Evolutionary conservation across 2,797 vertebrate genomes (phyloP), one percentile per base, ranked within the genome.

Genomic region (Enteromius trimaculatus): DNA sequence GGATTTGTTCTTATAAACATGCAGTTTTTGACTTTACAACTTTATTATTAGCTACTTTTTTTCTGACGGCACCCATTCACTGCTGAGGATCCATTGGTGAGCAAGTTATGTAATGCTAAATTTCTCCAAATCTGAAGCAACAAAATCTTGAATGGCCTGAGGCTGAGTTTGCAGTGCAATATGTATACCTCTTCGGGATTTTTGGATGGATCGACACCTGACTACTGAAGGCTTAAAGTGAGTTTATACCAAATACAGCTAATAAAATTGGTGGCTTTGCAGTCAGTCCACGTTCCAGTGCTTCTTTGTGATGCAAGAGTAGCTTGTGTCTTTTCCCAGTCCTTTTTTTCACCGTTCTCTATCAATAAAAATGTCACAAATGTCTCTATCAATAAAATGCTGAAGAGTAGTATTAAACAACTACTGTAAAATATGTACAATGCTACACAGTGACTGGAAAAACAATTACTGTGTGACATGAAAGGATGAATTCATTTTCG

Each of bases 401-500:
- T 2, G 2, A 64, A 31, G 26, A 64, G 5, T 6, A 64, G 13
- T 64, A 64, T 64, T 64, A 31, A 64, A 64, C 26, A 64, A 31
- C 14, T 64, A 34, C 34, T 34, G 34, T 34, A 8, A 64, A 64
- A 31, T 14, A 64, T 64, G 26, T 17, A 29, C 26, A 64, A 31
- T 64, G 16, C 60, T 31, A 16, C 26, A 31, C 60, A 64, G 26
- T 17, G 60, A 64, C 60, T 26, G 26, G 29, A 31, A 64, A 31
- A 49, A 49, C 26, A 34, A 62, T 64, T 65, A 49, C 42, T 51
- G 29, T 64, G 71, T 77, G 8, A 26, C 51, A 42, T 21, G 10
- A 60, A 72, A 21, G 37, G 26, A 71, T 62, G 11, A 72, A 80
- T 71, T 71, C 1, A 29, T 75, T 81, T 74, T 51, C 49, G 29